A percentile compares a stretch with the other conserved stretches of the same genome.
Conservation (phyloP, 2,113 vertebrate species). For the Pedionomus torquatus region DNA sequence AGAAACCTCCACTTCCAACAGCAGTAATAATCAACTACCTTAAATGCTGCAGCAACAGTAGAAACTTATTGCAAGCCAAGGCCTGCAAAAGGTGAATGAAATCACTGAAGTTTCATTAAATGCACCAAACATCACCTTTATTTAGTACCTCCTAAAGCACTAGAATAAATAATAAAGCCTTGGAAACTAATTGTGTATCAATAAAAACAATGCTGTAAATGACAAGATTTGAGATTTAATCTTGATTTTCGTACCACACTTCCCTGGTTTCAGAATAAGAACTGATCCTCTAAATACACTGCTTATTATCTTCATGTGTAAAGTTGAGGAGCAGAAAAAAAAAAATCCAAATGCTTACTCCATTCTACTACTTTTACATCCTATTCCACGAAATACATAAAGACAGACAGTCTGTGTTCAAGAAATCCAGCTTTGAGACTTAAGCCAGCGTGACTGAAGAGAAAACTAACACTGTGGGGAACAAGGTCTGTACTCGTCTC, state of each 20-base stretch:
- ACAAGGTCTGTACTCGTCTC: neutral
- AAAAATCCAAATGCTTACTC: rapidly evolving
- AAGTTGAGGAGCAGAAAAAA: neutral
- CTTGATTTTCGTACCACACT: neutral
- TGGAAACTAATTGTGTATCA: neutral
- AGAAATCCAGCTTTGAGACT: neutral
- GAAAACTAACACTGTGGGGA: neutral
- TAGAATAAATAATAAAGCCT: neutral
- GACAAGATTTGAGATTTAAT: neutral
- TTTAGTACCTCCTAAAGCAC: neutral
- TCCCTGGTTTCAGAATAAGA: neutral
- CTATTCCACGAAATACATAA: neutral
- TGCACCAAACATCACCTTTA: rapidly evolving
- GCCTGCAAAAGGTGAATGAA: neutral
- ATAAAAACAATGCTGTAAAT: neutral
- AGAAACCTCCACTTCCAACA: neutral
- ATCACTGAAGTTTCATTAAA: neutral
- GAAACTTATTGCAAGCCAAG: neutral
- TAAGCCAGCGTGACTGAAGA: neutral
- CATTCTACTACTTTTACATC: neutral
- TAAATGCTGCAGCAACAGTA: neutral
- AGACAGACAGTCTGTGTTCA: neutral
- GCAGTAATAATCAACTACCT: neutral
- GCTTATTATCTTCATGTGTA: neutral
- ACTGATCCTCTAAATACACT: neutral